Percentiles rank a stretch among this genome's conserved stretches.
Evolutionary conservation across 1,140 invertebrate genomes (phyloP).

Genomic region (Drosophila erecta): DNA sequence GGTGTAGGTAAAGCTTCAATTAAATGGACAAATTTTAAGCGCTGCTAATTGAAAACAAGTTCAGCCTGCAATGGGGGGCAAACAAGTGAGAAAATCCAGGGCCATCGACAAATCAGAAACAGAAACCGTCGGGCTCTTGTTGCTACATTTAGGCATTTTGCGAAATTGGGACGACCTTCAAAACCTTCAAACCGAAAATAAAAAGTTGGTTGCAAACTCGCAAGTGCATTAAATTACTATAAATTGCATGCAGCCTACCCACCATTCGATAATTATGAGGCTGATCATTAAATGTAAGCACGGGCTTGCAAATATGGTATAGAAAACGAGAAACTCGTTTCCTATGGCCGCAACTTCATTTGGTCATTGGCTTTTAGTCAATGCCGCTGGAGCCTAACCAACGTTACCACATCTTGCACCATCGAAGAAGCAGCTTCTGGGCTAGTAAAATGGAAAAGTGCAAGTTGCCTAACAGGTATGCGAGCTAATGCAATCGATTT

Average conservation of each 20-base stretch:
- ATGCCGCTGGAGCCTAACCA: slow-evolving; percentile 41
- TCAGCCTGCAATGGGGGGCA: slow-evolving; percentile 17
- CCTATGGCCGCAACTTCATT: slow-evolving; percentile 60
- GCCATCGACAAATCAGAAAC: slow-evolving; percentile 34
- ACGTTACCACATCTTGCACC: slow-evolving; percentile 34
- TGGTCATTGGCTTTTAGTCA: slow-evolving; percentile 73
- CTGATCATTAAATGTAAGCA: slow-evolving; percentile 14
- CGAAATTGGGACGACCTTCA: slow-evolving; percentile 42
- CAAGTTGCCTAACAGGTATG: slow-evolving; percentile 67
- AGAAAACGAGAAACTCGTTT: slow-evolving; percentile 72
- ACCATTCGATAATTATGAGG: slow-evolving; percentile 31
- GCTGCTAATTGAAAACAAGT: slow-evolving; percentile 62
- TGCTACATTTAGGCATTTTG: slow-evolving; percentile 5
- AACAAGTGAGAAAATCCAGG: slow-evolving; percentile 44
- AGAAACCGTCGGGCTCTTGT: not conserved
- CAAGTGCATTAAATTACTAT: slow-evolving; percentile 18
- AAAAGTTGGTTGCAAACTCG: slow-evolving; percentile 26
- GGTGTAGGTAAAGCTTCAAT: slow-evolving; percentile 11
- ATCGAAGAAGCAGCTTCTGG: slow-evolving; percentile 29
- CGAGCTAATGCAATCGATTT: slow-evolving; percentile 75
- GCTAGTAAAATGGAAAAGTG: slow-evolving; percentile 64
- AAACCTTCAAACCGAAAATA: slow-evolving; percentile 33
- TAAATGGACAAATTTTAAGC: slow-evolving; percentile 5
- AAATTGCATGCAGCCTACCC: slow-evolving; percentile 25
- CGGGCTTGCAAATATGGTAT: slow-evolving; percentile 30